A percentile compares a stretch with the other conserved stretches of the same genome.
phyloP scores from a whole-genome alignment of 2,797 vertebrate species.

The Carduelis carduelis region DNA sequence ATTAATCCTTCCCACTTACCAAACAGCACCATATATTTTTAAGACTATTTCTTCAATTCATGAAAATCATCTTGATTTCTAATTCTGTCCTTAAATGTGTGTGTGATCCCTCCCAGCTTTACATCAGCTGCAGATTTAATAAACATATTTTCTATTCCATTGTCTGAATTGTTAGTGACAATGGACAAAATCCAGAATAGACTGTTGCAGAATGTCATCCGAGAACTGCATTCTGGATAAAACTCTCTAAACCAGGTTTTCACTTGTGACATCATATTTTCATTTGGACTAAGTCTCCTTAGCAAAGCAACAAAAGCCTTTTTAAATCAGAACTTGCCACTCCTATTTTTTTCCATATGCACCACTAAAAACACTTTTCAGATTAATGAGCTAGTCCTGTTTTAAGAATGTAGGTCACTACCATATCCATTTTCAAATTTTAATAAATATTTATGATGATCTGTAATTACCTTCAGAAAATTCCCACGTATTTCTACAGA shows the following conservation, averaged over 20 bases:
- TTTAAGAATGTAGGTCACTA: conserved; percentile 1
- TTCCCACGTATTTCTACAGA: neutral
- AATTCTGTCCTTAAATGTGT: neutral
- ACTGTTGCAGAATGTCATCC: neutral
- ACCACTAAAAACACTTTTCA: neutral
- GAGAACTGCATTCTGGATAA: neutral
- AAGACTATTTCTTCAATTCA: neutral
- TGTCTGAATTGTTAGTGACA: neutral
- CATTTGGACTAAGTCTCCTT: neutral
- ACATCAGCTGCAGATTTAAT: neutral
- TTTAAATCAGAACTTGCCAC: neutral
- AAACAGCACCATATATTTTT: neutral
- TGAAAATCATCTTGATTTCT: neutral
- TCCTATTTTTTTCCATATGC: neutral
- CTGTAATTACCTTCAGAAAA: neutral
- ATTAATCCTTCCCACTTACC: neutral
- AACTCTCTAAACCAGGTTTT: neutral
- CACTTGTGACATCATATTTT: neutral
- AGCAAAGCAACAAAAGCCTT: neutral
- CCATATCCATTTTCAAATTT: neutral
- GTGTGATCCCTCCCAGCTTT: neutral
- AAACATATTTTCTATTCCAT: neutral
- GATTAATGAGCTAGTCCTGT: neutral
- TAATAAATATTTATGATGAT: conserved; percentile 28
- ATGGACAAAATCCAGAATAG: neutral